Base-by-base conservation (phyloP, 1,140 invertebrate species). In the Caerostris extrusa region DNA sequence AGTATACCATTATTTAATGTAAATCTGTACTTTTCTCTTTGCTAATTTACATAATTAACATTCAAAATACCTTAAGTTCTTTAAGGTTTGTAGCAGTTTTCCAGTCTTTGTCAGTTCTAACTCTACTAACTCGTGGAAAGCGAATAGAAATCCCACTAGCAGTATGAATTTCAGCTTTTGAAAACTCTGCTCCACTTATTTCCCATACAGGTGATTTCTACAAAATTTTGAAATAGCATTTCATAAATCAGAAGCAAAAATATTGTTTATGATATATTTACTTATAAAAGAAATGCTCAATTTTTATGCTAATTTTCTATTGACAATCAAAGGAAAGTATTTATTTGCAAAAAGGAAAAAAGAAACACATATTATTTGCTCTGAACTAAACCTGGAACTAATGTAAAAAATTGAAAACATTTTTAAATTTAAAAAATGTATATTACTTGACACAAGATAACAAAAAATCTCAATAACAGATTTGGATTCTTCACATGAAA, bases 161-260 rank as follows among this genome's bases (percentile, higher is more conserved):
- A 5, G 98, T 99, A 95, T 99, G 98, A 19, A 98, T 97, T 83
- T 98, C 98, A 94, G 98, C 97, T 95, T 98, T 97, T 8, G 98
- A 98, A 95, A 99, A 98, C 96, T 99, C 98, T 0, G 98, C 98
- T 0, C 98, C 98, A 3, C 98, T 98, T 60, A 99, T 98, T 96
- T 99, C 98, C 98, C 98, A 99, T 17, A 99, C 98, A 4, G 98
- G 98, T 95, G 98, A 97, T 88, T 97, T 96, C 96, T 97, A 60
- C 10, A 67, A 85, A 34, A 67, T 67, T 12, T 67, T 67, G 3
- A 10, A 67, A 67, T n/a, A 67, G 64, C n/a, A 67, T 10, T 67
- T 67, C 64, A 67, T 67, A 14, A 10, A 67, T 67, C 12, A 67
- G 6, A 67, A 67, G n/a, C 64, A 67, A 67, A 10, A 67, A 67